Evolutionary conservation across 2,797 vertebrate genomes (phyloP).

Genomic region (Sebastes matsubarae): DNA sequence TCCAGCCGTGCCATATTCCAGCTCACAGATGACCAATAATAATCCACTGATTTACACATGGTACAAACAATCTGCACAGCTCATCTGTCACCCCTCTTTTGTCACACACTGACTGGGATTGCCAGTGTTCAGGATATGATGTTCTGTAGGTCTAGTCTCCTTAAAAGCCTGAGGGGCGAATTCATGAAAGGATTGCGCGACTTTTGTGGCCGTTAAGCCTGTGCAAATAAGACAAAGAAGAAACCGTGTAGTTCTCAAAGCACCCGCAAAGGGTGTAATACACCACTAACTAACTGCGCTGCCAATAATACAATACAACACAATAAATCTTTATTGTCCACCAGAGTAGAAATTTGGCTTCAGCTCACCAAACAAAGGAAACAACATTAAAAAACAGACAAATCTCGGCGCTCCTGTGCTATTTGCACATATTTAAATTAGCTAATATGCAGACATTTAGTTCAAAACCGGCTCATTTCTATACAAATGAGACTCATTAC

Average conservation of each 20-base stretch:
- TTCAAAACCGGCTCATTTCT: neutral
- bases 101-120: neutral
- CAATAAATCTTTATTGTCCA: neutral
- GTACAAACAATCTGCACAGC: slow-evolving; percentile 33
- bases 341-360: neutral
- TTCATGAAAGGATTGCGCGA: rapidly evolving
- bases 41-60: slow-evolving; percentile 37
- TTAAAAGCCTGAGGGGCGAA: neutral
- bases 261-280: neutral
- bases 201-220: neutral
- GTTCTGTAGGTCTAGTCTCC: neutral
- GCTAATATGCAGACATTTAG: neutral
- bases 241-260: neutral
- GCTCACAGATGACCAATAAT: slow-evolving; percentile 41
- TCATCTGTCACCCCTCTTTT: slow-evolving; percentile 14
- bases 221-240: neutral
- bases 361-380: neutral
- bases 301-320: neutral
- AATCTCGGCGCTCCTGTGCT: neutral
- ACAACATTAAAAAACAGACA: neutral
- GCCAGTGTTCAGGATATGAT: neutral
- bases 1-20: slow-evolving; percentile 6
- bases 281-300: rapidly evolving
- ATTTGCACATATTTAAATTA: neutral
- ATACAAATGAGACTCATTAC: neutral